phyloP scores from a whole-genome alignment of 64 coral and sea anemone species.

The Montipora sp. region DNA sequence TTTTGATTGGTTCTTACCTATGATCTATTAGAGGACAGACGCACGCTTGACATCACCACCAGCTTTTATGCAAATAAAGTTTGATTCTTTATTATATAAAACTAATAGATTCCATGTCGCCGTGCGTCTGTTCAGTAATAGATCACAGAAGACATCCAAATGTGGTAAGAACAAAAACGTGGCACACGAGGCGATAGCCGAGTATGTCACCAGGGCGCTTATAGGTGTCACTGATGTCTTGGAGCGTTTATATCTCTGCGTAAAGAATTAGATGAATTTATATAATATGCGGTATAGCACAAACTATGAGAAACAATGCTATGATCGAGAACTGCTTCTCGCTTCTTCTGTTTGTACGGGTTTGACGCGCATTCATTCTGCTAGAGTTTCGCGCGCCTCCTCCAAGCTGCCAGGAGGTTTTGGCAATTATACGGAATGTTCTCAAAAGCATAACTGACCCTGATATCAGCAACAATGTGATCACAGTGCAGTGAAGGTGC shows the following conservation, averaged over 20 bases:
- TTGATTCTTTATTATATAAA: no score
- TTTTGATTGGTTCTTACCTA: no score
- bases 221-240: not conserved
- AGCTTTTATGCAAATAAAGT: no score
- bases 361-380: not conserved
- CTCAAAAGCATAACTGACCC: slow-evolving; percentile 28
- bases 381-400: not conserved
- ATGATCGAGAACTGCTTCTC: slow-evolving; percentile 38
- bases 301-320: slow-evolving; percentile 27
- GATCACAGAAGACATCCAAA: no score
- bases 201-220: no score
- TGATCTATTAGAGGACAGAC: no score
- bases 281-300: slow-evolving; percentile 34
- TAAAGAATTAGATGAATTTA: slow-evolving; percentile 18
- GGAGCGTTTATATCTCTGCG: slow-evolving; percentile 2
- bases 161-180: no score
- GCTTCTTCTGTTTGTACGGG: slow-evolving; percentile 6
- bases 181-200: no score
- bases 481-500: slow-evolving; percentile 50
- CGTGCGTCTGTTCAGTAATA: no score
- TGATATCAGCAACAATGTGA: slow-evolving; percentile 7
- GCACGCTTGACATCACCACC: no score
- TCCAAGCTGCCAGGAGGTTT: slow-evolving; percentile 1
- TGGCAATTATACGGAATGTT: slow-evolving; percentile 19
- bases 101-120: no score